phyloP scores from a whole-genome alignment of 2,797 vertebrate genomes.

The Danio jaintianensis region DNA sequence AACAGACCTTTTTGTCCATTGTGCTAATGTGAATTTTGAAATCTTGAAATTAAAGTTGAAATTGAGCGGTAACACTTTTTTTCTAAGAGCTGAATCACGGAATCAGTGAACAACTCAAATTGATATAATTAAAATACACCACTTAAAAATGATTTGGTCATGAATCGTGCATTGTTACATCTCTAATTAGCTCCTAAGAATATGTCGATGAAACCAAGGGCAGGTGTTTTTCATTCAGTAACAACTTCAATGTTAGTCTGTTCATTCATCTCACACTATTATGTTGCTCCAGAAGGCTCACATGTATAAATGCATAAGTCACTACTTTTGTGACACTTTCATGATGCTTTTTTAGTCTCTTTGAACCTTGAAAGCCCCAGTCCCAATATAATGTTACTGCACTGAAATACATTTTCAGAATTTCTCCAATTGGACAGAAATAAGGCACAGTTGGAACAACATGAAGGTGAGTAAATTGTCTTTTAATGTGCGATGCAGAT shows the following conservation, averaged over 20 bases:
- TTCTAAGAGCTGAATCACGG: neutral
- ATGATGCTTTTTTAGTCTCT: conserved; percentile 5
- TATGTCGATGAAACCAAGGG: neutral
- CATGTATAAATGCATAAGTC: no score
- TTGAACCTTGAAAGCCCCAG: neutral
- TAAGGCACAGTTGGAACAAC: neutral
- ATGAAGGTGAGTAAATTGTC: neutral
- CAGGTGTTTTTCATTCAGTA: neutral
- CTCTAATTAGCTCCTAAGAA: neutral
- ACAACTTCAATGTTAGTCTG: neutral
- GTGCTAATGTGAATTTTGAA: neutral
- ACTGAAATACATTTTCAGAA: conserved; percentile 1
- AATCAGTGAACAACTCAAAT: neutral
- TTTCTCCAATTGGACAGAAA: neutral
- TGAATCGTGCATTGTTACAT: neutral
- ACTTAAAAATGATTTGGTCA: neutral
- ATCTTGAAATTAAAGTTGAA: neutral
- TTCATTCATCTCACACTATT: neutral
- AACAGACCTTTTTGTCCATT: neutral
- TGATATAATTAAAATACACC: neutral
- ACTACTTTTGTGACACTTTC: neutral
- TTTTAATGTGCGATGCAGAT: conserved; percentile 13
- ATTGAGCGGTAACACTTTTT: neutral
- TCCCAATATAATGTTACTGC: neutral
- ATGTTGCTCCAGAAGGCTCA: conserved; percentile 1